Evolutionary conservation across 2,888 invertebrate genomes (phyloP).

Genomic region (Encarsia formosa): DNA sequence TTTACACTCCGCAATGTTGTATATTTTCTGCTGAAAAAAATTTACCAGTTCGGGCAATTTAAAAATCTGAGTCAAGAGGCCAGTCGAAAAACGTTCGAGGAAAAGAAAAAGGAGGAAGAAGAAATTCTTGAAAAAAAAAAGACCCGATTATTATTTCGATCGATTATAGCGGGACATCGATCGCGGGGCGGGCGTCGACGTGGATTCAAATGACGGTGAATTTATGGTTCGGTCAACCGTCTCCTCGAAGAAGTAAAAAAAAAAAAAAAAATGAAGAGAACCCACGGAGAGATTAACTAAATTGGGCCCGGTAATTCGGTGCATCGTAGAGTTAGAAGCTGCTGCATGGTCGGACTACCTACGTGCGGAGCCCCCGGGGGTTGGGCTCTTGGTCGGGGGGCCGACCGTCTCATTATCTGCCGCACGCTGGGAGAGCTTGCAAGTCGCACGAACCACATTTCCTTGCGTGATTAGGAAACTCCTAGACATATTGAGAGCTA

Average conservation of each 20-base stretch:
- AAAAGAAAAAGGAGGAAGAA: conserved; percentile 13
- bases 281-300: conserved; percentile 37
- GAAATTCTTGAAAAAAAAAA: neutral
- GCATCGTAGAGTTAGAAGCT: conserved; percentile 10
- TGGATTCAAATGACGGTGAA: conserved; percentile 23
- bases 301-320: conserved; percentile 37
- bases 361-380: conserved; percentile 16
- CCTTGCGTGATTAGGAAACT: no score
- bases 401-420: conserved; percentile 51
- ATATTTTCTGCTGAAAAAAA: no score
- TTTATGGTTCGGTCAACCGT: conserved; percentile 9
- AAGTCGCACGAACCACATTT: conserved; percentile 33
- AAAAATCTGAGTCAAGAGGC: no score
- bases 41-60: no score
- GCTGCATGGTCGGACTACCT: no score
- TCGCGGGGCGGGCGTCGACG: conserved; percentile 13
- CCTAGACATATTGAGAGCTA: no score
- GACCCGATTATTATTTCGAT: neutral
- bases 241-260: neutral
- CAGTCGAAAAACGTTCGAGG: no score
- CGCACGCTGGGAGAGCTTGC: conserved; percentile 49
- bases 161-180: conserved; percentile 10
- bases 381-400: conserved; percentile 48
- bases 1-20: no score
- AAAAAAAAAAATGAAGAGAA: neutral